phyloP scores from a whole-genome alignment of 2,888 invertebrate genomes.

The Cremastobaeus sp. region DNA sequence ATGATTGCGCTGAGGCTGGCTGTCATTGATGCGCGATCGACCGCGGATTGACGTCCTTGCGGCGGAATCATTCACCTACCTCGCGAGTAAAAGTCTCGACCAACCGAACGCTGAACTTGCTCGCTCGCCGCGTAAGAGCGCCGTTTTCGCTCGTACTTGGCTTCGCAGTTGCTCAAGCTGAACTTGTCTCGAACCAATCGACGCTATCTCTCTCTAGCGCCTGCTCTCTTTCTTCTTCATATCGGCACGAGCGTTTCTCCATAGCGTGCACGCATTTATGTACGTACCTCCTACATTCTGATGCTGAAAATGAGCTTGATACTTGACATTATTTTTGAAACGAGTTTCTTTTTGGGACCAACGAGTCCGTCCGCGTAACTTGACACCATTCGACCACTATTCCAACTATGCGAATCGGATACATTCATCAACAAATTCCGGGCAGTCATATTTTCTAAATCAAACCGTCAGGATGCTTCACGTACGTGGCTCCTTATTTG shows the following conservation, averaged over 20 bases:
- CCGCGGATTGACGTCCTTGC: conserved; percentile 60
- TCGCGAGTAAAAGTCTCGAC: conserved; percentile 63
- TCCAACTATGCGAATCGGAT: conserved; percentile 11
- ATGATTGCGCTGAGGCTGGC: conserved; percentile 16
- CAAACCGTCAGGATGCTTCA: too few species aligned
- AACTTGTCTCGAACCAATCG: conserved; percentile 27
- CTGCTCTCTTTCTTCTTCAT: conserved; percentile 11
- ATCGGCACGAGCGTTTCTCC: too few species aligned
- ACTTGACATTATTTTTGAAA: conserved; percentile 55
- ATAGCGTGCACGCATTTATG: not conserved
- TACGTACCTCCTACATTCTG: conserved; percentile 41
- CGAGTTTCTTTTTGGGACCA: conserved; percentile 45
- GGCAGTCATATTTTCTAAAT: too few species aligned
- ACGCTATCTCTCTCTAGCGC: not conserved
- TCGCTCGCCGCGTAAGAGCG: conserved; percentile 12
- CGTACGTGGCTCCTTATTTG: too few species aligned
- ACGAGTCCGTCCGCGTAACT: conserved; percentile 12
- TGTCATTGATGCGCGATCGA: conserved; percentile 60
- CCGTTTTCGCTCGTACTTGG: conserved; percentile 49
- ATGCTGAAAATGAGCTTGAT: conserved; percentile 51
- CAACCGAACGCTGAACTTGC: conserved; percentile 64
- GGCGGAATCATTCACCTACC: conserved; percentile 53
- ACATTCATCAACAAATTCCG: too few species aligned
- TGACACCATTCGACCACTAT: conserved; percentile 36
- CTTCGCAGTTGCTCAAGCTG: conserved; percentile 27